phyloP scores from a whole-genome alignment of 1,140 invertebrate genomes.

The Brachionus angularis region DNA sequence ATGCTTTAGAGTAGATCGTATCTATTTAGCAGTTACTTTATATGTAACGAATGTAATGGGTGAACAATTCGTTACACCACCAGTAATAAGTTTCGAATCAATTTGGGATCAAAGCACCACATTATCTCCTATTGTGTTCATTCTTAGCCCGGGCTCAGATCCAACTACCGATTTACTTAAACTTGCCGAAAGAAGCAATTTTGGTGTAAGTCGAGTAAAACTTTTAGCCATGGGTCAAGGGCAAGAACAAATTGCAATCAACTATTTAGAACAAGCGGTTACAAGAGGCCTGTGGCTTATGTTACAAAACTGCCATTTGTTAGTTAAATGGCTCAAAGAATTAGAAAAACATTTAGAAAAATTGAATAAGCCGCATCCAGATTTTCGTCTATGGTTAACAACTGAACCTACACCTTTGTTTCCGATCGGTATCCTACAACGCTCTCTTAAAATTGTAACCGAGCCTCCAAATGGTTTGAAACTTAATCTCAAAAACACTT shows the following conservation, averaged over 20 bases:
- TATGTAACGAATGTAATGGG: slow-evolving; percentile 77
- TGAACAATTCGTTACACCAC: slow-evolving; percentile 76
- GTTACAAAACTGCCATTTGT: slow-evolving; percentile 81
- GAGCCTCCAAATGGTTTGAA: slow-evolving; percentile 84
- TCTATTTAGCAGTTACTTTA: slow-evolving; percentile 72
- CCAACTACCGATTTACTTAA: slow-evolving; percentile 81
- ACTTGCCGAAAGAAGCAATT: slow-evolving; percentile 69
- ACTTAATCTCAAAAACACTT: slow-evolving; percentile 79
- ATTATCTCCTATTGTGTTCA: slow-evolving; percentile 75
- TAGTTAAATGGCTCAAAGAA: slow-evolving; percentile 71
- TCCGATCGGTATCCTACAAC: slow-evolving; percentile 79
- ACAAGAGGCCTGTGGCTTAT: slow-evolving; percentile 78
- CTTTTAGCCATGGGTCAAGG: slow-evolving; percentile 81
- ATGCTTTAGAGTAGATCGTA: slow-evolving; percentile 77
- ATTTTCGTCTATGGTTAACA: slow-evolving; percentile 85
- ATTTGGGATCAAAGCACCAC: slow-evolving; percentile 76
- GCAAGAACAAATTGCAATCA: slow-evolving; percentile 73
- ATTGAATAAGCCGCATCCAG: slow-evolving; percentile 72
- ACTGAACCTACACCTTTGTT: slow-evolving; percentile 77
- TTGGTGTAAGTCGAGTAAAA: slow-evolving; percentile 69
- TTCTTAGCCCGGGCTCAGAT: slow-evolving; percentile 79
- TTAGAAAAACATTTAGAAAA: slow-evolving; percentile 77
- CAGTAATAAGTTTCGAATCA: slow-evolving; percentile 71
- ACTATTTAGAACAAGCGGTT: slow-evolving; percentile 68
- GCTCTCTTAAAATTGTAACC: slow-evolving; percentile 78